Conservation (phyloP, 2,888 invertebrate species). For the Tyria jacobaeae region DNA sequence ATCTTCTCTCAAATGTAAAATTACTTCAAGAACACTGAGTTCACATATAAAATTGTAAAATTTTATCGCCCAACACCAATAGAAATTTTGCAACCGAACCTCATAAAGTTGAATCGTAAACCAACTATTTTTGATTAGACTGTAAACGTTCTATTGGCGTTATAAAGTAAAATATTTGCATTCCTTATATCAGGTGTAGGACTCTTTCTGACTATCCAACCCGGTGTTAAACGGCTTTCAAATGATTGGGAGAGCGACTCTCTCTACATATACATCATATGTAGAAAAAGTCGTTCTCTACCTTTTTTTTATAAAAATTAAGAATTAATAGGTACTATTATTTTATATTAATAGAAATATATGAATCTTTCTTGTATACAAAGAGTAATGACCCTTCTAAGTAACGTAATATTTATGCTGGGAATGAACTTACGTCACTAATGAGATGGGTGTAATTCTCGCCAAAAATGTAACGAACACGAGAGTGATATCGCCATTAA, state of each 20-base stretch:
- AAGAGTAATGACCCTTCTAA: too few species aligned
- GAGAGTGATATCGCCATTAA: not conserved
- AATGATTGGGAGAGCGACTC: too few species aligned
- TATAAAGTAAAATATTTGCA: slow-evolving; percentile 43
- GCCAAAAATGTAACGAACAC: slow-evolving; percentile 4
- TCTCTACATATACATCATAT: too few species aligned
- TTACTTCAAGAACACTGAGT: slow-evolving; percentile 35
- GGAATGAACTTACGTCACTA: not conserved
- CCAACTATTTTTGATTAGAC: slow-evolving; percentile 73
- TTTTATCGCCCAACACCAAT: slow-evolving; percentile 61
- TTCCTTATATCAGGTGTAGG: too few species aligned
- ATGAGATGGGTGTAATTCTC: not conserved
- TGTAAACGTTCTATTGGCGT: slow-evolving; percentile 53
- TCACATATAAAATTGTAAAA: slow-evolving; percentile 49
- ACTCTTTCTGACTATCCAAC: too few species aligned
- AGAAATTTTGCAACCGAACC: slow-evolving; percentile 69
- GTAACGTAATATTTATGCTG: not conserved
- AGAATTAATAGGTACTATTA: too few species aligned
- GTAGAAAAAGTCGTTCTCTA: too few species aligned
- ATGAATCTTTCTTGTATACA: too few species aligned
- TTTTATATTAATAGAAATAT: too few species aligned
- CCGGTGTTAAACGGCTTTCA: too few species aligned
- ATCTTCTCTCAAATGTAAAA: slow-evolving; percentile 13
- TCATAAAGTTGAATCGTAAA: slow-evolving; percentile 75
- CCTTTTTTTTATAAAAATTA: too few species aligned